Percentiles rank a stretch among this genome's conserved stretches.
Evolutionary conservation across 2,888 invertebrate species (phyloP).

Genomic region (Mythimna vitellina): DNA sequence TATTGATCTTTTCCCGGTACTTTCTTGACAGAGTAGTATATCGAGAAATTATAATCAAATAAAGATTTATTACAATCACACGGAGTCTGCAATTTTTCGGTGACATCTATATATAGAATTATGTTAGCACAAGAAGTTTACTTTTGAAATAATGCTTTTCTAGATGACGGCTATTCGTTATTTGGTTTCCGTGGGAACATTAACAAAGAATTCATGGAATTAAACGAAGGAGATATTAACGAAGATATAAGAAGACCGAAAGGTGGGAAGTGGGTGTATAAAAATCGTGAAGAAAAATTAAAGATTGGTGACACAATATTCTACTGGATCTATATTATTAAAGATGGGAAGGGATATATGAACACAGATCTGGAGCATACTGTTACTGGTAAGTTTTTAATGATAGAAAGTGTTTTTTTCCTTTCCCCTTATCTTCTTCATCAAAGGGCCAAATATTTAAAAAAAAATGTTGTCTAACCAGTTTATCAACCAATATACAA

Average conservation of each 20-base stretch:
- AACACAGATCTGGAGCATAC: conserved; percentile 89
- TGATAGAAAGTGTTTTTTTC: neutral
- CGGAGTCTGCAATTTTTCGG: too few species aligned
- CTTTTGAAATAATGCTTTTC: neutral
- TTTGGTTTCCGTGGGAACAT: conserved; percentile 91
- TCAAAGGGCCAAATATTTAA: too few species aligned
- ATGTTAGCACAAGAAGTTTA: neutral
- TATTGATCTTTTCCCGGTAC: too few species aligned
- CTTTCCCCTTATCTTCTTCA: too few species aligned
- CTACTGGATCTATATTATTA: conserved; percentile 94
- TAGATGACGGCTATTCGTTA: conserved; percentile 91
- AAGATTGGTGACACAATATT: conserved; percentile 92
- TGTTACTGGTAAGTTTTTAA: conserved; percentile 83
- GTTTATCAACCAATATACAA: too few species aligned
- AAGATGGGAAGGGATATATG: conserved; percentile 92
- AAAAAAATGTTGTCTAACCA: too few species aligned
- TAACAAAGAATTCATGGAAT: conserved; percentile 92
- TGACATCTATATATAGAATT: too few species aligned
- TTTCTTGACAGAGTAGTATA: too few species aligned
- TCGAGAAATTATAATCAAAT: too few species aligned
- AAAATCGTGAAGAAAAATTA: conserved; percentile 89
- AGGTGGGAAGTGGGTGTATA: conserved; percentile 92
- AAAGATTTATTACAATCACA: too few species aligned
- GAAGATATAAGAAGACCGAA: conserved; percentile 91
- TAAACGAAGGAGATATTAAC: conserved; percentile 92